Evolutionary conservation across 2,797 vertebrate species (phyloP).

Genomic region (Euphonia xanthogaster): DNA sequence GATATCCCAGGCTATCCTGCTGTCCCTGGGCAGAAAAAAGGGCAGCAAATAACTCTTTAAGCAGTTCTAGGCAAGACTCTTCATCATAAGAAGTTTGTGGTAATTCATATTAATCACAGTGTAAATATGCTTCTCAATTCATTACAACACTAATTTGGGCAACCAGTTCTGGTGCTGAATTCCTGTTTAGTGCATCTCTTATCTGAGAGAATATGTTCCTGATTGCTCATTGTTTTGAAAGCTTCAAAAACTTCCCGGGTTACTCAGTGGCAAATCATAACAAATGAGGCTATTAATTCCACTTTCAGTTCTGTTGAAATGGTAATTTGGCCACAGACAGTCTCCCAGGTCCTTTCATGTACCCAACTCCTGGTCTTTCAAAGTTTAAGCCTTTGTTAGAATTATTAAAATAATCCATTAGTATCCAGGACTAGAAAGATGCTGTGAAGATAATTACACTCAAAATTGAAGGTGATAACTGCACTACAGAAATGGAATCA

Average conservation of each 20-base stretch:
- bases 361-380: neutral
- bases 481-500: neutral
- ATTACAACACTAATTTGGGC: neutral
- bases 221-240: neutral
- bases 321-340: neutral
- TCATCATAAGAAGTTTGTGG: neutral
- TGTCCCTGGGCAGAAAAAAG: neutral
- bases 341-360: neutral
- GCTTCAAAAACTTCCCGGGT: neutral
- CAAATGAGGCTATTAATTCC: neutral
- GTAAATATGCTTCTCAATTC: neutral
- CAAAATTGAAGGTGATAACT: neutral
- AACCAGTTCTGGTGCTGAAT: neutral
- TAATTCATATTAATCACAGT: neutral
- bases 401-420: neutral
- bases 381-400: neutral
- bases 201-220: neutral
- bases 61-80: neutral
- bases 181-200: neutral
- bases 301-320: neutral
- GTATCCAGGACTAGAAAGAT: neutral
- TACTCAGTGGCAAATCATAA: neutral
- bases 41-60: too few species aligned
- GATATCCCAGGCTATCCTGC: neutral
- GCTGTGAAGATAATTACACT: neutral